Conservation (phyloP, 1,140 invertebrate species). For the Drosophila albomicans region DNA sequence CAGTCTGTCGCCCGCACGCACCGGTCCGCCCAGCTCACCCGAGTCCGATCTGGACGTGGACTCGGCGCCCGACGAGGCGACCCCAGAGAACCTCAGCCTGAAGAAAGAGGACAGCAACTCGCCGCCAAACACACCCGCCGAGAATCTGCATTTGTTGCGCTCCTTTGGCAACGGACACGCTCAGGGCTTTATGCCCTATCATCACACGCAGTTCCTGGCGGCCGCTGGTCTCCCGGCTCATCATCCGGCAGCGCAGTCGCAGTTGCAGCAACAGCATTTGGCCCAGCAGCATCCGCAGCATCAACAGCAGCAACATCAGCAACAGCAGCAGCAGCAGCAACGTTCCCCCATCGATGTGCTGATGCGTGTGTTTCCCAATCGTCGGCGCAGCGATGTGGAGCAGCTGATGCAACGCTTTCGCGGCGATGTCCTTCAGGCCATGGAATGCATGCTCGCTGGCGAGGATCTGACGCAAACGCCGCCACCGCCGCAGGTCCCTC, state of each 20-base stretch:
- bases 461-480: constrained; percentile 85
- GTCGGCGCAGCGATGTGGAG: constrained; percentile 93
- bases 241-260: constrained; percentile 64
- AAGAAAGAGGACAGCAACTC: constrained; percentile 85
- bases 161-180: constrained; percentile 71
- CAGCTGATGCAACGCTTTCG: constrained; percentile 91
- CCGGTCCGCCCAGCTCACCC: constrained; percentile 84
- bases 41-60: constrained; percentile 86
- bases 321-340: constrained; percentile 85
- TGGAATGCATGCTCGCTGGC: constrained; percentile 93
- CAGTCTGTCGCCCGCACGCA: constrained; percentile 85
- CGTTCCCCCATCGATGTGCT: constrained; percentile 91
- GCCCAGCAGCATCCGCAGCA: constrained; percentile 53
- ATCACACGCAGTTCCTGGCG: constrained; percentile 85
- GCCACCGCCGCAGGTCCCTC: constrained; percentile 67
- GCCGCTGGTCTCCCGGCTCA: constrained; percentile 69
- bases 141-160: constrained; percentile 77
- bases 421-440: constrained; percentile 95
- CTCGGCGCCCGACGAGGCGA: constrained; percentile 86
- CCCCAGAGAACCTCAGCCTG: constrained; percentile 88
- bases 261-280: constrained; percentile 70
- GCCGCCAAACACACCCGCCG: constrained; percentile 77
- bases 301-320: constrained; percentile 77
- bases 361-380: constrained; percentile 92
- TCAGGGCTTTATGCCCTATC: constrained; percentile 85